Conservation (phyloP, 2,888 invertebrate genomes). For the Sceliomorpha sp. region DNA sequence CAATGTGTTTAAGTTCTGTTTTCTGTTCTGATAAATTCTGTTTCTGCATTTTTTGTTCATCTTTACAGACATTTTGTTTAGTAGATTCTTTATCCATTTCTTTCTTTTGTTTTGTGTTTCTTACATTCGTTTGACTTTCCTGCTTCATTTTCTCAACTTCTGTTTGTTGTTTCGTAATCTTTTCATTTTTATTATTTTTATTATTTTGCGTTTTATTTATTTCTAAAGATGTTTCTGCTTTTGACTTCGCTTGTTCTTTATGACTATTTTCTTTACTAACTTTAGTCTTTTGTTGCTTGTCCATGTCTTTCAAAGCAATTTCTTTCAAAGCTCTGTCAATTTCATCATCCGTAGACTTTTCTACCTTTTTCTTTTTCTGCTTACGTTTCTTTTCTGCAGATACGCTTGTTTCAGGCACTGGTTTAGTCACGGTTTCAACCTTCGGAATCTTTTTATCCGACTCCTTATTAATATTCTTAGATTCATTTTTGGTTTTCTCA, state of each 20-base stretch:
- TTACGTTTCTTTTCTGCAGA: slow-evolving; percentile 67
- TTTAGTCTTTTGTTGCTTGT: slow-evolving; percentile 69
- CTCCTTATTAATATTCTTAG: too few relatives aligned
- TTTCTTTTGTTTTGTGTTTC: slow-evolving; percentile 21
- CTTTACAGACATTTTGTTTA: slow-evolving; percentile 27
- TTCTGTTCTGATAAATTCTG: too few relatives aligned
- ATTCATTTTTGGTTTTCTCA: too few relatives aligned
- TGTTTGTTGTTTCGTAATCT: slow-evolving; percentile 23
- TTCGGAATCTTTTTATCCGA: slow-evolving; percentile 15
- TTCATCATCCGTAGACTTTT: slow-evolving; percentile 76
- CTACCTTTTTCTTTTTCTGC: slow-evolving; percentile 71
- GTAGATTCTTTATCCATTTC: slow-evolving; percentile 9
- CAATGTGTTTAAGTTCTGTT: too few relatives aligned
- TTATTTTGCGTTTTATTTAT: slow-evolving; percentile 28
- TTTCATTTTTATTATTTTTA: slow-evolving; percentile 41
- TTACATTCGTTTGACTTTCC: slow-evolving; percentile 31
- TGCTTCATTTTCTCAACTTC: slow-evolving; percentile 11
- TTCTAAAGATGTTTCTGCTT: slow-evolving; percentile 29
- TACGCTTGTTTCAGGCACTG: slow-evolving; percentile 21
- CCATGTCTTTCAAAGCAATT: slow-evolving; percentile 78
- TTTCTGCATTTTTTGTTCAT: not conserved
- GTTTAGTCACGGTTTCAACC: slow-evolving; percentile 35
- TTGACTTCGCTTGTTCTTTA: slow-evolving; percentile 52
- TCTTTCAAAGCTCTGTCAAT: slow-evolving; percentile 81
- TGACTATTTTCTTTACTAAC: slow-evolving; percentile 66